These are phyloP conservation scores for Ophion obscuratus DNA, from an alignment of 2,888 invertebrate genomes.

Conservation along the genomic window DNA sequence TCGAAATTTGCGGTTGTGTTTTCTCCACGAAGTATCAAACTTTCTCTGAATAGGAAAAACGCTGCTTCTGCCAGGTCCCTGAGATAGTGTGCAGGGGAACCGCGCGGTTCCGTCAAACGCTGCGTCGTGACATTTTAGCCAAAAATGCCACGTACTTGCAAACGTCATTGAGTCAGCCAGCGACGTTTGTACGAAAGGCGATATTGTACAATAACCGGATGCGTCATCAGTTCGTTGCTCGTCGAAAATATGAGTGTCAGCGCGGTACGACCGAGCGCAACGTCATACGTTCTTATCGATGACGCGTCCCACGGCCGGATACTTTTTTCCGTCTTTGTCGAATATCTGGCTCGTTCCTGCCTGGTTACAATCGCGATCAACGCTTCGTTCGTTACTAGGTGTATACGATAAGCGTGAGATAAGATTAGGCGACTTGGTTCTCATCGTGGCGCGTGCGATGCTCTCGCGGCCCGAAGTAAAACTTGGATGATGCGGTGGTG, in stretches of 20 bases:
- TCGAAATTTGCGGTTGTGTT: too few species aligned
- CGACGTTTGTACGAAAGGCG: neutral
- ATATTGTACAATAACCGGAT: neutral
- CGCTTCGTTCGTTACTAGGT: conserved; percentile 42
- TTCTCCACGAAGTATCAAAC: too few species aligned
- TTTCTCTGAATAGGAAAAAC: too few species aligned
- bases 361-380: conserved; percentile 41
- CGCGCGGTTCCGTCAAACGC: neutral
- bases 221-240: neutral
- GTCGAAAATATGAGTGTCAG: neutral
- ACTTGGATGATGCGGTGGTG: neutral
- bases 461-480: neutral
- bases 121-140: neutral
- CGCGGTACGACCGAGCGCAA: neutral
- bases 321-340: neutral
- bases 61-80: too few species aligned
- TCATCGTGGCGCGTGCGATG: neutral
- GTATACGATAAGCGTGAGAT: conserved; percentile 56
- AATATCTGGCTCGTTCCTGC: neutral
- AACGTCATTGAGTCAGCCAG: neutral
- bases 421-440: conserved; percentile 50
- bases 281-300: conserved; percentile 15
- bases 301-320: neutral
- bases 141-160: neutral
- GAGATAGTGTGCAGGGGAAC: neutral